Conservation (phyloP, 2,113 vertebrate species). For the Turnix velox region DNA sequence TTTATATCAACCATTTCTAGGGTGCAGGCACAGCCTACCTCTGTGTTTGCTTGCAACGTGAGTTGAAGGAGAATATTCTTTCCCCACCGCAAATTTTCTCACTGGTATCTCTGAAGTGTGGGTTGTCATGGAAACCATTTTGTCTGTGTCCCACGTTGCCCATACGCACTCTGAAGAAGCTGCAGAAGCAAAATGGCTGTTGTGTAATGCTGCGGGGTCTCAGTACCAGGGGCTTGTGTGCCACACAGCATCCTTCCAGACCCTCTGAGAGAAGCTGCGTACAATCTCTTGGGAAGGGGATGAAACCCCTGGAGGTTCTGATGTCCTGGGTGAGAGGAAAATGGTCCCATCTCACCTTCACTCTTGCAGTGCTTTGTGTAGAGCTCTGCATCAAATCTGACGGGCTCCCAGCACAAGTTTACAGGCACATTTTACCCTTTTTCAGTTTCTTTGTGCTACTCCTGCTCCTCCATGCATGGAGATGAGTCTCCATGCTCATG, state of each 20-base stretch:
- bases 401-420: not conserved
- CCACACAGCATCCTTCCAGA: not conserved
- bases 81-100: constrained; percentile 42
- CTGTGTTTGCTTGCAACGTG: not conserved
- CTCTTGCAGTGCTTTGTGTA: not conserved
- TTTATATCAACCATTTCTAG: not conserved
- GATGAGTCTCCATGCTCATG: not conserved
- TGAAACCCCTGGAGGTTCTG: not conserved
- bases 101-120: constrained; percentile 52
- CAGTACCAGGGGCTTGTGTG: rapidly evolving
- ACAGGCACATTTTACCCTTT: not conserved
- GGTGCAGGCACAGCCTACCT: constrained; percentile 5
- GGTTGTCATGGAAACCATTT: constrained; percentile 66
- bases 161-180: constrained; percentile 4
- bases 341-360: not conserved
- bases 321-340: rapidly evolving
- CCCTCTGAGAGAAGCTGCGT: not conserved
- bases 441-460: not conserved
- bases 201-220: not conserved
- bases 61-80: constrained; percentile 13
- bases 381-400: not conserved
- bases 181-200: constrained; percentile 56
- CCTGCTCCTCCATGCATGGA: rapidly evolving
- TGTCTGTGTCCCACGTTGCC: constrained; percentile 61
- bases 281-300: not conserved